Evolutionary conservation across 1,140 invertebrate genomes (phyloP), one percentile per base, ranked within the genome.

Genomic region (Aleiodes sp.): DNA sequence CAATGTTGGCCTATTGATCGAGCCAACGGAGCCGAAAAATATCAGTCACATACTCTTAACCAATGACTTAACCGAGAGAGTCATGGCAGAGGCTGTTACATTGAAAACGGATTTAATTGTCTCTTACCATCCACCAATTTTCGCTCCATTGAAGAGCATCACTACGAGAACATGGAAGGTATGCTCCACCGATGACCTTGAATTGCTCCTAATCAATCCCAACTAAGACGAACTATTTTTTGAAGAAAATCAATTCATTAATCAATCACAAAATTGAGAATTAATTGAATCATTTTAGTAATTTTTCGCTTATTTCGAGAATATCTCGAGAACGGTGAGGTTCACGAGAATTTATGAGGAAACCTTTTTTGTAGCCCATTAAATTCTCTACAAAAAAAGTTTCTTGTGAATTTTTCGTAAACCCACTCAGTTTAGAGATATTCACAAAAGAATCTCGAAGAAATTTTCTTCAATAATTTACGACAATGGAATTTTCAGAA

Each of bases 91-190:
- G 89, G 96, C 96, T 4, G 74, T 94, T 19, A 75, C 87, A 2
- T 79, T 89, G 24, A 86, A 89, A 10, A 89, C 88, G 56, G 89
- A 97, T 82, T 80, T 99, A 77, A 96, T 99, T 70, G 88, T 99
- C 35, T 93, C 95, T 0, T 99, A 99, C 84, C 97, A 99, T 90
- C 97, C 97, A 10, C 95, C 96, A 14, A 94, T 99, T 78, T 99
- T 99, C 84, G 84, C 86, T 16, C 90, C 94, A 4, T 72, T 99
- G 19, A 98, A 97, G 80, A 87, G 90, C 52, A 85, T 99, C 33
- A 91, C 91, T 12, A 87, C 81, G 35, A 75, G 75, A 8, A 84
- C 84, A 26, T 94, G 93, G 95, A 92, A 95, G 88, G 94, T 95
- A 86, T 24, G n/a, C 26, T 31, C 33, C 10, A 41, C 33, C 31